Base-by-base conservation (phyloP, 2,113 vertebrate species). In the Notarius quadriscutis region DNA sequence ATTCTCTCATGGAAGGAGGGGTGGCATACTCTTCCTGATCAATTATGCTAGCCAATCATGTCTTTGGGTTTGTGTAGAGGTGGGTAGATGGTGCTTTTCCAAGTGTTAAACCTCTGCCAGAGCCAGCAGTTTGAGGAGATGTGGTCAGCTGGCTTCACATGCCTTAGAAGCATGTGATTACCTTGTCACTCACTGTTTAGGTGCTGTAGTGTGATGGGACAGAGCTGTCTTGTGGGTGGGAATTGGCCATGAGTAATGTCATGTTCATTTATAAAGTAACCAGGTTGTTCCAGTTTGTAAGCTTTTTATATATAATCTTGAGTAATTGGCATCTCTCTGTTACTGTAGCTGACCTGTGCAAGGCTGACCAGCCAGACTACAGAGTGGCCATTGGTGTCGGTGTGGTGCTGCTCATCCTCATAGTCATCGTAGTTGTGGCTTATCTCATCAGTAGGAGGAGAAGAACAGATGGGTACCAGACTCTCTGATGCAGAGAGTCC, bases 381-480 rank as follows among this genome's bases (percentile, higher is more conserved):
- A 58, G 88, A 0, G 90, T 97, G 55, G 95, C 96, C 74, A 95
- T 98, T 2, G 94, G 93, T 0, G 95, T 97, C 7, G 96, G 95
- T 0, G 79, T 98, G 17, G 89, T 95, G 0, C 91, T 96, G 4
- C 86, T 96, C 18, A 85, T 96, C 85, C 95, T 98, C 83, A 94
- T 97, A 15, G 0, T 94, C 65, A 88, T 97, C 1, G 95, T 97
- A 84, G 63, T 97, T 5, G 20, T 96, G 10, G 95, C 90, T 51
- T 96, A 96, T 90, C 71, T 95, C 2, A 25, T 97, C 25, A 85
- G 93, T 74, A 94, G 95, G 60, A 93, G 74, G 72, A 92, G 9
- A 83, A 94, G 93, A 82, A 81, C 89, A 1, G 58, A 90, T 0
- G 92, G 95, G 1, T 98, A 98, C 92, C 96, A 97, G 94, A 86